Evolutionary conservation across 2,888 invertebrate genomes (phyloP), one percentile per base, ranked within the genome.

Genomic region (Tachina grossa): DNA sequence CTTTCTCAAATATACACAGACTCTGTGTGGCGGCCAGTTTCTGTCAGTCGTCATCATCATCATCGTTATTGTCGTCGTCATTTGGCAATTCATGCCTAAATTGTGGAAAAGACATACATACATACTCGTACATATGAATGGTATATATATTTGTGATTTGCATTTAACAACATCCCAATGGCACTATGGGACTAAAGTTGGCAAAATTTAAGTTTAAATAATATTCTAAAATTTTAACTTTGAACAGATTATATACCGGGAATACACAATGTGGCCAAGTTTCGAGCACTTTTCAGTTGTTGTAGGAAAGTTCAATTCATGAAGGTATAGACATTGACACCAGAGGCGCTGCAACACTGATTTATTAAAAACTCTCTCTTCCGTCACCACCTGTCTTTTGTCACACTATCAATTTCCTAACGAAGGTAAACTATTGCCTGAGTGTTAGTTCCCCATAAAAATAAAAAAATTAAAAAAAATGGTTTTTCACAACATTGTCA

Each of bases 11-110:
- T 41, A 75, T 49, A 41, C 51, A 31, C 79, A 79, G 77, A 83
- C 83, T 83, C 83, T 83, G 83, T 83, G 83, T 83, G 83, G 83
- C 83, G 83, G 83, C 77, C 83, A 83, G 83, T 83, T 71, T 78
- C 47, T 78, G 77, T 81, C 81, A 68, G 81, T 83, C 83, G 77
- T 78, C 83, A 57, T 75, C 81, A 69, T 81, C 75, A 69, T 80
- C 66, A 65, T 77, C 71, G 57, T 49, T 65, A 45, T 75, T 43
- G 63, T 65, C 82, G 53, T 82, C 69, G 45, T 83, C 83, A 47
- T 83, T 78, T 78, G 53, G 77, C 83, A 77, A 83, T 83, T 83
- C 77, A 78, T 83, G 83, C 72, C 77, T 77, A 83, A 83, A 83
- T 77, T 83, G 83, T 83, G 51, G 51, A 72, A 77, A 65, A 76